phyloP scores from a whole-genome alignment of 2,113 vertebrate genomes.

The Ophthalmolycus amberensis region DNA sequence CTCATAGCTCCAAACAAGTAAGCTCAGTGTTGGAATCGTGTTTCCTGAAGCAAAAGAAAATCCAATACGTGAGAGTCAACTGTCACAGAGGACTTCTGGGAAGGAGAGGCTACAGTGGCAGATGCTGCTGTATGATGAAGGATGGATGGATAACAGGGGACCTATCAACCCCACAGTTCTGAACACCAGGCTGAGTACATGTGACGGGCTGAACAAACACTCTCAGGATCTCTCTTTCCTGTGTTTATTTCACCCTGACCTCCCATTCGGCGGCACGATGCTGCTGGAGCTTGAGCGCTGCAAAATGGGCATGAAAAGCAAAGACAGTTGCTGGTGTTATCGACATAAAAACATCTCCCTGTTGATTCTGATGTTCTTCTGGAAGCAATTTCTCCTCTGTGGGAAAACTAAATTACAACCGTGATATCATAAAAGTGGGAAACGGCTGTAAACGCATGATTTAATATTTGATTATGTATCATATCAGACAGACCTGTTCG shows the following conservation, averaged over 20 bases:
- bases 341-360: background rate
- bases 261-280: conserved; percentile 2
- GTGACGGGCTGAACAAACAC: conserved; percentile 58
- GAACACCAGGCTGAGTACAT: conserved; percentile 47
- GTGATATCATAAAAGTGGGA: background rate
- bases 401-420: background rate
- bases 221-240: conserved; percentile 9
- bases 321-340: background rate
- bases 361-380: background rate
- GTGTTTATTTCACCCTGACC: conserved; percentile 58
- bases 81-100: conserved; percentile 56
- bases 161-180: conserved; percentile 51
- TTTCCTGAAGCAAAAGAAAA: conserved; percentile 46
- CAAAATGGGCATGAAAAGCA: conserved; percentile 15
- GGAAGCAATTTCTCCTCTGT: background rate
- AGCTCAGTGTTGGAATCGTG: conserved; percentile 33
- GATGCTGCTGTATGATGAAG: conserved; percentile 49
- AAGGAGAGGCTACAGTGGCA: conserved; percentile 30
- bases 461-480: background rate
- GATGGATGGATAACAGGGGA: conserved; percentile 68
- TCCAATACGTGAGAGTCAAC: conserved; percentile 41
- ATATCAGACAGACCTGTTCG: conserved; percentile 7
- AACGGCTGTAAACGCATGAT: conserved; percentile 8
- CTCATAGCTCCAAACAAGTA: conserved; percentile 36
- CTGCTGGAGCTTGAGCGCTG: background rate